phyloP scores from a whole-genome alignment of 1,140 invertebrate species.

The Danaus melanippus region DNA sequence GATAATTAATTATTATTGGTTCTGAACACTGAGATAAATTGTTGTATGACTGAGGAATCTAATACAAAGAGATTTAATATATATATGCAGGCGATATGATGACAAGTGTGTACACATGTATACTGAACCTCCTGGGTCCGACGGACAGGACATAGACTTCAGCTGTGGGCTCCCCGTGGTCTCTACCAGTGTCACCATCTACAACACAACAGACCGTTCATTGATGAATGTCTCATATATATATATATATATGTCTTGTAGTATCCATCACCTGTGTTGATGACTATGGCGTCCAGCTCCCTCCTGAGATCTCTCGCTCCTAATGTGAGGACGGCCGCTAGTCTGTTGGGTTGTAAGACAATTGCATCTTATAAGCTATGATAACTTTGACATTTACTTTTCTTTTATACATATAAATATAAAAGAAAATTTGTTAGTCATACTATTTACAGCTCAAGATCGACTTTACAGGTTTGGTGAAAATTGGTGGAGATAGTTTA shows the following conservation, averaged over 20 bases:
- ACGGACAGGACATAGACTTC: slow-evolving; percentile 59
- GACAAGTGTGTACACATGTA: background rate
- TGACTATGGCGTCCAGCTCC: slow-evolving; percentile 56
- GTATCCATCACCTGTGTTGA: slow-evolving; percentile 37
- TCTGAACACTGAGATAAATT: no score
- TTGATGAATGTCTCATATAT: background rate
- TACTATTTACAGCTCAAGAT: no score
- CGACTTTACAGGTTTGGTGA: no score
- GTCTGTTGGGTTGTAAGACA: slow-evolving; percentile 23
- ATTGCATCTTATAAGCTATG: background rate
- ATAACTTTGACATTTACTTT: no score
- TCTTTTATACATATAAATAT: no score
- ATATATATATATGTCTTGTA: no score
- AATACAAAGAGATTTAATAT: no score
- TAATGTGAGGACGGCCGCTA: slow-evolving; percentile 50
- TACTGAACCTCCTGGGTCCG: slow-evolving; percentile 40
- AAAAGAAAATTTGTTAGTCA: no score
- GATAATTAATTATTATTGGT: no score
- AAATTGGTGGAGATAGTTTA: no score
- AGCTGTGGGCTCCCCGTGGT: slow-evolving; percentile 39
- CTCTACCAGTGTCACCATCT: slow-evolving; percentile 44
- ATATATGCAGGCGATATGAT: no score
- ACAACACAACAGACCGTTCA: slow-evolving; percentile 15
- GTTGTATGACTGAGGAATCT: no score
- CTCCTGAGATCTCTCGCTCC: slow-evolving; percentile 48